A percentile compares a stretch with the other conserved stretches of the same genome.
phyloP scores from a whole-genome alignment of 2,888 invertebrate species.

The Diogma glabrata region DNA sequence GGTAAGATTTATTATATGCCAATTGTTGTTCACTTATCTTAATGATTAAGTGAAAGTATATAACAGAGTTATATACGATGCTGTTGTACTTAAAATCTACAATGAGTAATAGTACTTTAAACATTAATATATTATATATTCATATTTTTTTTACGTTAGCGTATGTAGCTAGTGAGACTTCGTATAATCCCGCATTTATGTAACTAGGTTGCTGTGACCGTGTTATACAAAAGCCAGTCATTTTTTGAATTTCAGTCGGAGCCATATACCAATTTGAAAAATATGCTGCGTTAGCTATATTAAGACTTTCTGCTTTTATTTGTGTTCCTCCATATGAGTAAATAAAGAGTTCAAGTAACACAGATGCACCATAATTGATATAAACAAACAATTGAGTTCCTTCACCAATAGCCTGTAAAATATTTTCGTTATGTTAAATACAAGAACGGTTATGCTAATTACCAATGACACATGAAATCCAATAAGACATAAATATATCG shows the following conservation, averaged over 20 bases:
- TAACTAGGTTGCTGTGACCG: neutral
- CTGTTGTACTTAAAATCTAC: too few relatives aligned
- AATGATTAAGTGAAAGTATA: too few relatives aligned
- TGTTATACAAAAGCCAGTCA: neutral
- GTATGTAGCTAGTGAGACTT: conserved; percentile 3
- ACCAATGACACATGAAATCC: conserved; percentile 11
- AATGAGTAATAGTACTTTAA: too few relatives aligned
- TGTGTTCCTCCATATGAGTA: conserved; percentile 11
- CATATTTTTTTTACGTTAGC: neutral
- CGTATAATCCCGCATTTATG: conserved; percentile 1
- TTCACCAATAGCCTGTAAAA: conserved; percentile 8
- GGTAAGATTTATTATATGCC: too few relatives aligned
- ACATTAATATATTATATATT: too few relatives aligned
- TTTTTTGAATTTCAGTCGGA: neutral
- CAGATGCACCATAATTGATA: neutral
- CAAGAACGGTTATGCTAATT: too few relatives aligned
- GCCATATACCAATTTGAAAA: conserved; percentile 1
- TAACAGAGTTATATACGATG: too few relatives aligned
- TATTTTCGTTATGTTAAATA: too few relatives aligned
- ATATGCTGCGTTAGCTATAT: neutral
- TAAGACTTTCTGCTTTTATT: neutral
- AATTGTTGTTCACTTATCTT: too few relatives aligned
- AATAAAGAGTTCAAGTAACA: conserved; percentile 10
- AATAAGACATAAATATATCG: conserved; percentile 10
- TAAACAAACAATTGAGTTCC: too few relatives aligned